Evolutionary conservation across 2,113 vertebrate genomes (phyloP).

Genomic region (Oryzias celebensis): DNA sequence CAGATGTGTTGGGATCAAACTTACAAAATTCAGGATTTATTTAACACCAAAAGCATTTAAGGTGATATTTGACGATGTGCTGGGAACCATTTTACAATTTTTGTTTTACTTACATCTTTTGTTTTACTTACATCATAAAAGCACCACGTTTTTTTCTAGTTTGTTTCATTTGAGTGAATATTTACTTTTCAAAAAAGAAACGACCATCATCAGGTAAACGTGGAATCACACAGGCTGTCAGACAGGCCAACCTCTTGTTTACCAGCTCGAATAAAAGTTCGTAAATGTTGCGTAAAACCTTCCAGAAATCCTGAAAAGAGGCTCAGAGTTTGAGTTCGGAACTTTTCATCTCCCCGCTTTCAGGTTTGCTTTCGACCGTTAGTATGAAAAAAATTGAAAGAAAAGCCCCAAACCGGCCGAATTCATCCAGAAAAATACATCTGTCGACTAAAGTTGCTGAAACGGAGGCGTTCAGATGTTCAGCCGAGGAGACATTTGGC

Average conservation of each 20-base stretch:
- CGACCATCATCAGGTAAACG: not conserved
- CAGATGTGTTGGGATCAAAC: too few relatives aligned
- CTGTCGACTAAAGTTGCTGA: not conserved
- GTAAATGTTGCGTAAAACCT: not conserved
- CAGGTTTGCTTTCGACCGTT: too few relatives aligned
- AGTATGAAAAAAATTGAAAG: not conserved
- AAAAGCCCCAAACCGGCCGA: not conserved
- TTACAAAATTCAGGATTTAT: too few relatives aligned
- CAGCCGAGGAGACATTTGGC: not conserved
- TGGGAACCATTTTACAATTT: too few relatives aligned
- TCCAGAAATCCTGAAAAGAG: not conserved
- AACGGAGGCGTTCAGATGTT: not conserved
- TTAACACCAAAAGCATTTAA: too few relatives aligned
- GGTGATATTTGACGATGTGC: too few relatives aligned
- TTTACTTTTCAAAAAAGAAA: too few relatives aligned
- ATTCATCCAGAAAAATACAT: not conserved
- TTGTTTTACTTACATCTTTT: too few relatives aligned
- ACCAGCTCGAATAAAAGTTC: not conserved
- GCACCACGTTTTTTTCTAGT: too few relatives aligned
- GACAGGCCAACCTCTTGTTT: slow-evolving; percentile 31
- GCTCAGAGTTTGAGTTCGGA: too few relatives aligned
- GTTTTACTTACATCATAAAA: too few relatives aligned
- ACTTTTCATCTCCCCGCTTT: too few relatives aligned
- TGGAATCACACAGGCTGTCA: slow-evolving; percentile 12
- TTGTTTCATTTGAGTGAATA: not conserved